These are phyloP conservation scores for Anguilla marmorata DNA, from an alignment of 2,797 vertebrate species.

Conservation along the genomic window DNA sequence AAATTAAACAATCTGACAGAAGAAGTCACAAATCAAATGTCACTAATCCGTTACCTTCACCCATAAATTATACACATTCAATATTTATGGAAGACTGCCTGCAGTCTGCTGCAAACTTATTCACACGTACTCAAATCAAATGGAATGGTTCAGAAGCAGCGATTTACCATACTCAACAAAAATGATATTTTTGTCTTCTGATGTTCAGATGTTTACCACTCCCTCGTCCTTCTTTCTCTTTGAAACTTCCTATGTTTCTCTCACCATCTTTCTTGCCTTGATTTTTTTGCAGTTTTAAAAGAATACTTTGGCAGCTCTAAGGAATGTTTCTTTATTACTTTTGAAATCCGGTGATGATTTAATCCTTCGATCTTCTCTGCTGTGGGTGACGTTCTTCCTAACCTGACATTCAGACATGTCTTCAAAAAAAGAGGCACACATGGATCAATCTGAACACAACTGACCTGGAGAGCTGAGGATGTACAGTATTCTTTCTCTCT, in stretches of 20 bases:
- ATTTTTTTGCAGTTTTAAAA: neutral
- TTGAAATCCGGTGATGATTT: neutral
- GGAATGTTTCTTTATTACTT: constrained; percentile 12
- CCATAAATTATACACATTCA: neutral
- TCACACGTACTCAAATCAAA: neutral
- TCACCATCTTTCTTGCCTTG: neutral
- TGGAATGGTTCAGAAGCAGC: neutral
- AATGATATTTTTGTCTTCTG: neutral
- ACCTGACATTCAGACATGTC: constrained; percentile 4
- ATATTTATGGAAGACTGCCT: neutral
- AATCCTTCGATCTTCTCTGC: constrained; percentile 11
- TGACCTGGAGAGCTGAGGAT: neutral
- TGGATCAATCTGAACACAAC: constrained; percentile 19
- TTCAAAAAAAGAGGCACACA: neutral
- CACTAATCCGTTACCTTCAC: neutral
- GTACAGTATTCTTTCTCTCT: neutral
- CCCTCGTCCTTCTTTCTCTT: neutral
- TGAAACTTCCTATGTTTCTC: neutral
- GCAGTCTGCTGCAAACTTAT: neutral
- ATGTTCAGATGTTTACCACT: neutral
- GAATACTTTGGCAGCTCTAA: neutral
- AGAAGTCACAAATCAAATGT: neutral
- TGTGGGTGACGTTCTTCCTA: neutral
- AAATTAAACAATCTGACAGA: constrained; percentile 15
- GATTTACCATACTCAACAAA: neutral